A percentile compares a stretch with the other conserved stretches of the same genome.
These are phyloP conservation scores for Pseudomyrmex gracilis DNA, from an alignment of 1,140 invertebrate species.

Conservation along the genomic window DNA sequence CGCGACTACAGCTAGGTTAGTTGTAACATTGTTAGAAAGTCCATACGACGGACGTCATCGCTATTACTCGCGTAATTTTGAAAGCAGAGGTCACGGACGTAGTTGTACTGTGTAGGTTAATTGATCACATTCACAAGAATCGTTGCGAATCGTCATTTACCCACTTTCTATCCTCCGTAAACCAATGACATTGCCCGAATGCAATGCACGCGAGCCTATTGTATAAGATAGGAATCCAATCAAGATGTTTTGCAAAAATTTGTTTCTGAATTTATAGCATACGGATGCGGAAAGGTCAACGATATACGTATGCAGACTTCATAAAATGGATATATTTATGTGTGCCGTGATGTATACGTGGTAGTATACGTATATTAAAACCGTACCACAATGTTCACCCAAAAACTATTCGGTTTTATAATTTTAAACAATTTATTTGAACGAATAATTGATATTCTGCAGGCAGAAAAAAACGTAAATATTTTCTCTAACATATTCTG, in stretches of 20 bases:
- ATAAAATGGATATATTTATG: constrained; percentile 37
- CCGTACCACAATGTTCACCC: background rate
- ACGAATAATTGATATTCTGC: constrained; percentile 4
- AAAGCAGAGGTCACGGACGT: constrained; percentile 70
- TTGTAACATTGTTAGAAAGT: constrained; percentile 61
- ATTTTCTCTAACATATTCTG: constrained; percentile 22
- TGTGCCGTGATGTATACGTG: background rate
- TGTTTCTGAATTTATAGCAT: constrained; percentile 46
- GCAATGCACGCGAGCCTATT: background rate
- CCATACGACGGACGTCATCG: constrained; percentile 45
- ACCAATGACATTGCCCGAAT: constrained; percentile 3
- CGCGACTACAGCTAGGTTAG: constrained; percentile 49
- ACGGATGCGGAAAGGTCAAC: constrained; percentile 43
- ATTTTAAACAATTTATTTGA: constrained; percentile 37
- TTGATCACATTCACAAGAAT: constrained; percentile 60
- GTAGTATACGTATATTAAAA: constrained; percentile 11
- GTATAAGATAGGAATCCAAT: constrained; percentile 23
- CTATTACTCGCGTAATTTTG: constrained; percentile 65
- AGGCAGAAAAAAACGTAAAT: background rate
- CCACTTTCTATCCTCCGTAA: constrained; percentile 13
- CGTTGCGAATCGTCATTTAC: constrained; percentile 48
- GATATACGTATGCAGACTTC: constrained; percentile 34
- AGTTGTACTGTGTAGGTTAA: constrained; percentile 68
- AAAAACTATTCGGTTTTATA: constrained; percentile 18
- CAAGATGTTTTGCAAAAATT: constrained; percentile 53